Evolutionary conservation across 1,140 invertebrate species (phyloP).

Genomic region (Aphis gossypii): DNA sequence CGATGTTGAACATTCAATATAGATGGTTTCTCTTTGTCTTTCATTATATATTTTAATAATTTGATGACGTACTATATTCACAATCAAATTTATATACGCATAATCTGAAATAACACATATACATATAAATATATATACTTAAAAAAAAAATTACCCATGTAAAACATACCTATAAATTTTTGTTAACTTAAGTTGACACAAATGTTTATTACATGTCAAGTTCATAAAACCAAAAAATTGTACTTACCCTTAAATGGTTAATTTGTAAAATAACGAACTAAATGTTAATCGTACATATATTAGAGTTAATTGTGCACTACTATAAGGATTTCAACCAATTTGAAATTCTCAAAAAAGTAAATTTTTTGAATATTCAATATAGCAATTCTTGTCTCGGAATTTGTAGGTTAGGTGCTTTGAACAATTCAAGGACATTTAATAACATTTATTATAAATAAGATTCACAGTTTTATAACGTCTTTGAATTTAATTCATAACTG

Average conservation of each 20-base stretch:
- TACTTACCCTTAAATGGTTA: constrained; percentile 8
- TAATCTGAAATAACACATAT: constrained; percentile 33
- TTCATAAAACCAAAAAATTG: not conserved
- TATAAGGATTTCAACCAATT: not conserved
- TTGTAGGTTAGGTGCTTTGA: constrained; percentile 39
- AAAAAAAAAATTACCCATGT: not conserved
- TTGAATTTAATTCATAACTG: not conserved
- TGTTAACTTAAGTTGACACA: not conserved
- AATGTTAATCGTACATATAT: not conserved
- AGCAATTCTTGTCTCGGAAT: constrained; percentile 36
- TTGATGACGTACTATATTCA: not conserved
- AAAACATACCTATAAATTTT: constrained; percentile 17
- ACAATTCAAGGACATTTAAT: constrained; percentile 41
- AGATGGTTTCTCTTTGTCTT: constrained; percentile 54
- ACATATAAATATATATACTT: not conserved
- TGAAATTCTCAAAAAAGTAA: constrained; percentile 11
- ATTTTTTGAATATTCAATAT: constrained; percentile 23
- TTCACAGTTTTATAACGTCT: not conserved
- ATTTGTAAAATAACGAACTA: not conserved
- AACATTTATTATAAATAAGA: not conserved
- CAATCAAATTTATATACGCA: not conserved
- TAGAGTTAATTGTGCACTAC: not conserved
- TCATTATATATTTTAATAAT: not conserved
- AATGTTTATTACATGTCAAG: not conserved
- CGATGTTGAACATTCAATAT: constrained; percentile 56